These are phyloP conservation scores for Limosa lapponica DNA, from an alignment of 2,797 vertebrate species.

Conservation along the genomic window DNA sequence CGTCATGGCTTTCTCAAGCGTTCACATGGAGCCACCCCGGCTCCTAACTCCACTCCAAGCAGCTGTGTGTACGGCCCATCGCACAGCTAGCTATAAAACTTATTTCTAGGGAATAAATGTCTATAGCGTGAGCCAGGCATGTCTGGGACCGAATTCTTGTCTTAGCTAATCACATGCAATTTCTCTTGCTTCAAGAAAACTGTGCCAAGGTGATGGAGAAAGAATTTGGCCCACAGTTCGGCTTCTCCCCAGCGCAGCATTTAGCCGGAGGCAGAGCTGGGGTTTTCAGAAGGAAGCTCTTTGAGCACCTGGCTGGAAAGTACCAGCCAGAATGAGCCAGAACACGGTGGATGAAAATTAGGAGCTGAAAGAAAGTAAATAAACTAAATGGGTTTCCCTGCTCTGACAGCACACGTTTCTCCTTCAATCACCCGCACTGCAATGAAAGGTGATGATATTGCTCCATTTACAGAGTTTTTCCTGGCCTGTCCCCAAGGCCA, in stretches of 20 bases:
- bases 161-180: background rate
- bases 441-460: constrained; percentile 34
- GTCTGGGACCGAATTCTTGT: background rate
- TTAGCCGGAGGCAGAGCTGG: background rate
- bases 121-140: background rate
- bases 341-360: background rate
- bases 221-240: background rate
- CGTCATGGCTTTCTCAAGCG: background rate
- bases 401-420: background rate
- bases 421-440: background rate
- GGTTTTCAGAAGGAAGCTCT: constrained; percentile 2
- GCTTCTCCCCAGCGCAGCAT: background rate
- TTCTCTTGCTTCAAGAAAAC: background rate
- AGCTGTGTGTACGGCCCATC: background rate
- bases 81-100: background rate
- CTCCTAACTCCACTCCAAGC: background rate
- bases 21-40: accelerated
- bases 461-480: constrained; percentile 46
- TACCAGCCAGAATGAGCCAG: background rate
- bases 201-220: background rate
- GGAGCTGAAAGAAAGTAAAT: background rate
- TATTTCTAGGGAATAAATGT: background rate
- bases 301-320: background rate
- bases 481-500: constrained; percentile 49
- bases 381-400: constrained; percentile 7